Base-by-base conservation (phyloP, 2,797 vertebrate species). In the Cirrhinus molitorella region DNA sequence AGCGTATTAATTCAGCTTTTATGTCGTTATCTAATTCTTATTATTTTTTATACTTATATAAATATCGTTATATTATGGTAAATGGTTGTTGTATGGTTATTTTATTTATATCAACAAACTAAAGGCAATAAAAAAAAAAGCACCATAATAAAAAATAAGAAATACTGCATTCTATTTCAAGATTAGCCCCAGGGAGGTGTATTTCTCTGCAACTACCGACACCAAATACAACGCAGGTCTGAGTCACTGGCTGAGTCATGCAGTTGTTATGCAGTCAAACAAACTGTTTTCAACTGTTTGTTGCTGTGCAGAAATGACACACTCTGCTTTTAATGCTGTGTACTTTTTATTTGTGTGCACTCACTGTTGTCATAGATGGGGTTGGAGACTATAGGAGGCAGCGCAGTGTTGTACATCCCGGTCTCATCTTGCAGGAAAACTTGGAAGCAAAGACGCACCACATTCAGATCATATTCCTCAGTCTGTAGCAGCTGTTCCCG, bases 281-380 rank as follows among this genome's bases (percentile, higher is more conserved):
- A 78, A 61, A 63, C 37, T 31, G 57, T 61, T 77, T 63, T 17
- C 1, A 31, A 47, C 28, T 65, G 7, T 55, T 37, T 74, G 71
- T 73, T 73, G 28, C 28, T 12, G 21, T 34, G 28, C 19, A 73
- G 12, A 73, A 37, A 73, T 73, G 12, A 34, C 71, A 53, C 43
- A 7, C 63, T 65, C 37, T 31, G 37, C 31, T 11, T 66, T 16
- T 45, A 23, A 9, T 14, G 40, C 12, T 16, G 16, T 28, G 43
- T 7, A 6, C 13, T 74, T 49, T 14, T 45, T 47, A 23, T 74
- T 67, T 45, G 45, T 51, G 43, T 23, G 10, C 85, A 96, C 96
- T 96, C 92, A 97, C 96, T 94, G 89, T 97, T 99, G 92, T 99
- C 98, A 59, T 98, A 99, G 94, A 99, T 99, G 13, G 98, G 98